Evolutionary conservation across 1,140 invertebrate genomes (phyloP), one percentile per base, ranked within the genome.

Genomic region (Maconellicoccus hirsutus): DNA sequence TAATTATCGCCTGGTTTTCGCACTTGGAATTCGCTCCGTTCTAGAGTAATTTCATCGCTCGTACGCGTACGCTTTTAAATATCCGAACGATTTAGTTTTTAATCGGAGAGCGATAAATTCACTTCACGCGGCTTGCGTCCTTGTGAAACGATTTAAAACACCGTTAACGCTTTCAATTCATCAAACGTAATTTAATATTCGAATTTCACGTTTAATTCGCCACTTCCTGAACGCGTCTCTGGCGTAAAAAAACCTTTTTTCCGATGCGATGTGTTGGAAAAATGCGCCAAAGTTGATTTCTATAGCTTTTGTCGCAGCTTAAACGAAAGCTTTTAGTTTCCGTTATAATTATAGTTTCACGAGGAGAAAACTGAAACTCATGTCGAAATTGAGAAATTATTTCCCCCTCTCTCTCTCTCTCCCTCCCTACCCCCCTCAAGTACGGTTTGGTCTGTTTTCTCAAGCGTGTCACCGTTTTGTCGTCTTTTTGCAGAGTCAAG

Each of bases 401-500:
- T 12, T 33, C 12, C 29, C 29, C 29, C 29, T 33, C 12, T 33
- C 12, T 33, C n/a, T n/a, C n/a, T n/a, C n/a, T n/a, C n/a, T n/a
- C n/a, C n/a, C n/a, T n/a, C n/a, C n/a, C n/a, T n/a, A n/a, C n/a
- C n/a, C n/a, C 33, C 33, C 33, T 7, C 33, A 38, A 6, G 33
- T 14, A 7, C 33, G 6, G 33, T 38, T 38, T 38, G n/a, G n/a
- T n/a, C n/a, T n/a, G n/a, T n/a, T n/a, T n/a, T n/a, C n/a, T n/a
- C n/a, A n/a, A n/a, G n/a, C n/a, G n/a, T n/a, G n/a, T n/a, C n/a
- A 66, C 22, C 6, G 2, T 25, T 23, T 66, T 25, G 4, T 19
- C 21, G 52, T 25, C 61, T 66, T 23, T 66, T 66, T 6, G 22
- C 25, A 66, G 61, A 66, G 10, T 22, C 61, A 66, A 66, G 61